Percentiles rank a stretch among this genome's conserved stretches.
Conservation (phyloP, 2,797 vertebrate species). For the Nyctibius grandis region DNA sequence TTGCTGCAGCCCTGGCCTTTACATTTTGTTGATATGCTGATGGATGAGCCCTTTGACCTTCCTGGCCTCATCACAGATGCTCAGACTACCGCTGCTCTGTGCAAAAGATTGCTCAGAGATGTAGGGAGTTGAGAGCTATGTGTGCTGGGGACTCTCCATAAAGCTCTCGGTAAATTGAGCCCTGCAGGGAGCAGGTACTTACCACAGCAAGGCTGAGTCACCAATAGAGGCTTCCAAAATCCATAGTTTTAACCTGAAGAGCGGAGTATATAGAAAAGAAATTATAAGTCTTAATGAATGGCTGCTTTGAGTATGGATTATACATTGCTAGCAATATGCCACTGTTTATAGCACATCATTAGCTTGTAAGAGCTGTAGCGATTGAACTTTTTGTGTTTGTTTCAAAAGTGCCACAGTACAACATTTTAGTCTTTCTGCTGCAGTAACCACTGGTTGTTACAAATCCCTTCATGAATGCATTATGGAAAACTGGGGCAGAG, state of each 20-base stretch:
- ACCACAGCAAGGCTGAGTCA: neutral
- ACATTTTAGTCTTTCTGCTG: slow-evolving; percentile 57
- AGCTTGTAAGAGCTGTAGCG: slow-evolving; percentile 38
- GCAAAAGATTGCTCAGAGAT: neutral
- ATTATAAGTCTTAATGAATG: slow-evolving; percentile 17
- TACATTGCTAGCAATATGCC: slow-evolving; percentile 50
- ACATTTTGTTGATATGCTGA: neutral
- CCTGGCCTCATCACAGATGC: neutral
- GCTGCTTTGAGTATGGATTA: slow-evolving; percentile 51
- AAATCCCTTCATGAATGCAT: slow-evolving; percentile 73
- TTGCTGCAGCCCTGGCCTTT: neutral
- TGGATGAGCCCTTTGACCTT: neutral
- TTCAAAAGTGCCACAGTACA: slow-evolving; percentile 57
- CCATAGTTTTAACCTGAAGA: neutral
- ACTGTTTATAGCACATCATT: slow-evolving; percentile 58
- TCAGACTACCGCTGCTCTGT: neutral
- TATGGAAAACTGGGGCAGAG: slow-evolving; percentile 73
- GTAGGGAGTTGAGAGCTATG: neutral
- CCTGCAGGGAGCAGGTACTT: neutral
- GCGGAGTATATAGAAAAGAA: neutral
- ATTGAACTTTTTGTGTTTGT: slow-evolving; percentile 69
- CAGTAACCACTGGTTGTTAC: slow-evolving; percentile 68
- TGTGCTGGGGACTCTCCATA: neutral
- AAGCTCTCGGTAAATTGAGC: neutral
- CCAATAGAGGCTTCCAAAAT: neutral